Evolutionary conservation across 1,140 invertebrate species (phyloP), one percentile per base, ranked within the genome.

Genomic region (Maconellicoccus hirsutus): DNA sequence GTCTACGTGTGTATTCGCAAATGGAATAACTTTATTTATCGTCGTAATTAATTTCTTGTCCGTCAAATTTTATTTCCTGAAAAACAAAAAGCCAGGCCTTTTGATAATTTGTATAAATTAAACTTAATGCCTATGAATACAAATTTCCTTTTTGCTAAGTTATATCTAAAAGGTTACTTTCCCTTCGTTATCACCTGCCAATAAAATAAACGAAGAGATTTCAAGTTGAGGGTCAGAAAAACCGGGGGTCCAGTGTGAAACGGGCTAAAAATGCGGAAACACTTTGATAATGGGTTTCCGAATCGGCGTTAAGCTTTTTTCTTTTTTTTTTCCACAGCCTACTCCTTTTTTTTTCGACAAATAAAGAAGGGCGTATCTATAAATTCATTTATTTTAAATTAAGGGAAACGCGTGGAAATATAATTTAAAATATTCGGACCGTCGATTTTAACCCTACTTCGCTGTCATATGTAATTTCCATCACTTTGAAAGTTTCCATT

Each of bases 381-480:
- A 66, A 66, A 66, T 66, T 66, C 61, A 66, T 66, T 66, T 66
- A 66, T 66, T 66, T 66, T 66, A 66, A 66, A 66, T 66, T 66
- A 66, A 66, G 61, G 61, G 61, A 66, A 66, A 66, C 61, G 61
- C 61, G 61, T 26, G 61, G 21, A 66, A 66, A 66, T 66, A 66
- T 66, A 66, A 66, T 66, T 66, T 66, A 66, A 66, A 66, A 66
- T 66, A 66, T 66, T 66, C 61, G 61, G 59, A 61, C 61, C 42
- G 25, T 66, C 61, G 25, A 26, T 26, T 66, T 66, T 66, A 66
- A 66, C 25, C 61, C 61, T 19, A 16, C 3, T 66, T 66, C 25
- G 25, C 61, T 26, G 21, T 66, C 61, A 66, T 26, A 26, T 66
- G 61, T 66, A 25, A 25, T 26, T 66, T 25, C 61, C 22, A 26